phyloP scores from a whole-genome alignment of 2,113 vertebrate genomes.

The Eubucco bourcierii region DNA sequence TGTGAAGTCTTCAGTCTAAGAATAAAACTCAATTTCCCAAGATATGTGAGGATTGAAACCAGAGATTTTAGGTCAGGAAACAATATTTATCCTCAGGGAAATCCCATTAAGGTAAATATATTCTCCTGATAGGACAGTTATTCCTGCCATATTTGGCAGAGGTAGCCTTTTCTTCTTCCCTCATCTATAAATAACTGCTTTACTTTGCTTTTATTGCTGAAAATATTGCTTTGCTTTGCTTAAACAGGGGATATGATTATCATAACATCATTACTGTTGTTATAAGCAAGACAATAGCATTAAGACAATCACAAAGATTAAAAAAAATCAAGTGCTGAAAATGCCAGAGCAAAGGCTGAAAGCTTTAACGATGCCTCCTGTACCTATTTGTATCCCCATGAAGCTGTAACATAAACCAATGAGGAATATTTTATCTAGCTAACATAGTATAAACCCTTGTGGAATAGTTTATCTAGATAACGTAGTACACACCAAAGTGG shows the following conservation, averaged over 20 bases:
- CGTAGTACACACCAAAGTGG: too few species aligned
- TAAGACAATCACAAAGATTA: slow-evolving; percentile 21
- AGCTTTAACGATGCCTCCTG: background rate
- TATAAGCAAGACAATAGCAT: slow-evolving; percentile 36
- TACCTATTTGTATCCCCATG: background rate
- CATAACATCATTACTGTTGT: slow-evolving; percentile 44
- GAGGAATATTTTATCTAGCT: background rate
- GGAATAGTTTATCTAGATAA: too few species aligned
- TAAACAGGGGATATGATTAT: slow-evolving; percentile 31
- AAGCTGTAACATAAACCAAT: background rate
- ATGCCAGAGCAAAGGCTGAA: slow-evolving; percentile 16
- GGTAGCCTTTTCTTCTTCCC: background rate
- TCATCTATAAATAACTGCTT: slow-evolving; percentile 14
- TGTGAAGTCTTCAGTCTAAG: background rate
- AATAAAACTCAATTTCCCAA: background rate
- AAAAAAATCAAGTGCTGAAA: slow-evolving; percentile 49
- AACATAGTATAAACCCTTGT: too few species aligned
- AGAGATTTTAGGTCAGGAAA: background rate
- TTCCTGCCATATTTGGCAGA: background rate
- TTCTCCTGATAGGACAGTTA: background rate
- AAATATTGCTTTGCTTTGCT: slow-evolving; percentile 45
- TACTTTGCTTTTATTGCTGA: slow-evolving; percentile 1
- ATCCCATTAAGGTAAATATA: background rate
- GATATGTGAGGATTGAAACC: background rate
- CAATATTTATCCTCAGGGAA: slow-evolving; percentile 5